Conservation (phyloP, 1,140 invertebrate species). For the Potamilus streckersoni region DNA sequence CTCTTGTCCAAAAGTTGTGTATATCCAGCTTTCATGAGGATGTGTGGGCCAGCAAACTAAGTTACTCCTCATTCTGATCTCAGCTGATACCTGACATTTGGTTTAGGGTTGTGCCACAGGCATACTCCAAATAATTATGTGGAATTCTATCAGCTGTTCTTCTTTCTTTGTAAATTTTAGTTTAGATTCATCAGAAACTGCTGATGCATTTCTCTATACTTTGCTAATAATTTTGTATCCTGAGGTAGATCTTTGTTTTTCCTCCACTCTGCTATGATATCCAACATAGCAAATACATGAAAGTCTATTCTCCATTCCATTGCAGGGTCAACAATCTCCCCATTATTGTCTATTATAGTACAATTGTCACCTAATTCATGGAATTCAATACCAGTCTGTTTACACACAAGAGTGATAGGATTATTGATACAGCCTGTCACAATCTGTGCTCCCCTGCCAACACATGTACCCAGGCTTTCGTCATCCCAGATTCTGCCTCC, state of each 20-base stretch:
- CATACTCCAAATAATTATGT: slow-evolving; percentile 67
- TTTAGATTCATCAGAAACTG: slow-evolving; percentile 66
- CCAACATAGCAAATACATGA: slow-evolving; percentile 68
- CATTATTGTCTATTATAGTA: slow-evolving; percentile 48
- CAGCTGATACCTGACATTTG: slow-evolving; percentile 66
- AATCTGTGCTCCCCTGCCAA: no score
- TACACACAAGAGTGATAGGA: no score
- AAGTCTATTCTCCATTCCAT: slow-evolving; percentile 63
- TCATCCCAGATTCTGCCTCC: no score
- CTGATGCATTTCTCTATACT: slow-evolving; percentile 64
- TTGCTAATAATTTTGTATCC: slow-evolving; percentile 50
- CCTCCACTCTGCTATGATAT: no score
- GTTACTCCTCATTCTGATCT: slow-evolving; percentile 68
- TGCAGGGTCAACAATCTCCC: slow-evolving; percentile 38
- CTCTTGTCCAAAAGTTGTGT: slow-evolving; percentile 45
- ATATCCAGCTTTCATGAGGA: slow-evolving; percentile 56
- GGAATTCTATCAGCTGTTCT: slow-evolving; percentile 64
- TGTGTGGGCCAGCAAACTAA: slow-evolving; percentile 66
- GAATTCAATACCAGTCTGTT: slow-evolving; percentile 47
- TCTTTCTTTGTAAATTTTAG: slow-evolving; percentile 63
- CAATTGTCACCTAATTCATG: slow-evolving; percentile 54
- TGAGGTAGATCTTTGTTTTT: no score
- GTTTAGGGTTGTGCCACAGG: slow-evolving; percentile 63
- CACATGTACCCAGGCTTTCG: no score
- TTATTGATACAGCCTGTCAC: no score